phyloP scores from a whole-genome alignment of 1,140 invertebrate genomes.

The Mactra quadrangularis region DNA sequence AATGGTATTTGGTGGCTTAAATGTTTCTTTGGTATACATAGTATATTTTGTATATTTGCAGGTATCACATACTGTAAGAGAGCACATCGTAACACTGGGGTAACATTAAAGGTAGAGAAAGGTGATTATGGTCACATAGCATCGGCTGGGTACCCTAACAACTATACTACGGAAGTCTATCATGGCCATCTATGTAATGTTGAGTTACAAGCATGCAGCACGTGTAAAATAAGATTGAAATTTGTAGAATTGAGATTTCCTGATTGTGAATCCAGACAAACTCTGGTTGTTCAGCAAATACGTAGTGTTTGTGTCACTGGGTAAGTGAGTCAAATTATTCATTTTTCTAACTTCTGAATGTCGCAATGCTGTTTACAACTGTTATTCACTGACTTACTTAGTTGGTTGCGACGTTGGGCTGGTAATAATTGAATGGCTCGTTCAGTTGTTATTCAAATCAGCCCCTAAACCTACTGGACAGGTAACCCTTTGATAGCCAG shows the following conservation, averaged over 20 bases:
- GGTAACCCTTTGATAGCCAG: too few species aligned
- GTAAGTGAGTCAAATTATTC: too few species aligned
- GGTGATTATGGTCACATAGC: conserved; percentile 74
- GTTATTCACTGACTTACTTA: too few species aligned
- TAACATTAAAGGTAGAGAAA: conserved; percentile 70
- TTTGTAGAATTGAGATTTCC: conserved; percentile 74
- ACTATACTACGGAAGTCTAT: conserved; percentile 66
- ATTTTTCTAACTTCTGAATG: too few species aligned
- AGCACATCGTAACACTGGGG: conserved; percentile 47
- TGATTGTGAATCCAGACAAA: conserved; percentile 52
- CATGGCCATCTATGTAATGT: conserved; percentile 75
- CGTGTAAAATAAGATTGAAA: conserved; percentile 74
- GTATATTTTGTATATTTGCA: too few species aligned
- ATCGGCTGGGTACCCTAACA: conserved; percentile 70
- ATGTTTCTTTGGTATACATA: too few species aligned
- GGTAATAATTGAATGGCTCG: too few species aligned
- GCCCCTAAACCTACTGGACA: too few species aligned
- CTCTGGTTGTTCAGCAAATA: conserved; percentile 51
- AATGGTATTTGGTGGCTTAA: too few species aligned
- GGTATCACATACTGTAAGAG: conserved; percentile 65
- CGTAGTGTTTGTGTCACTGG: conserved; percentile 66
- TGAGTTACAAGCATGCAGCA: conserved; percentile 75
- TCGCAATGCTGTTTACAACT: too few species aligned
- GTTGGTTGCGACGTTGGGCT: too few species aligned
- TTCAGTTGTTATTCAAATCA: too few species aligned